phyloP scores from a whole-genome alignment of 2,797 vertebrate species.

The Lepilemur ruficaudatus region DNA sequence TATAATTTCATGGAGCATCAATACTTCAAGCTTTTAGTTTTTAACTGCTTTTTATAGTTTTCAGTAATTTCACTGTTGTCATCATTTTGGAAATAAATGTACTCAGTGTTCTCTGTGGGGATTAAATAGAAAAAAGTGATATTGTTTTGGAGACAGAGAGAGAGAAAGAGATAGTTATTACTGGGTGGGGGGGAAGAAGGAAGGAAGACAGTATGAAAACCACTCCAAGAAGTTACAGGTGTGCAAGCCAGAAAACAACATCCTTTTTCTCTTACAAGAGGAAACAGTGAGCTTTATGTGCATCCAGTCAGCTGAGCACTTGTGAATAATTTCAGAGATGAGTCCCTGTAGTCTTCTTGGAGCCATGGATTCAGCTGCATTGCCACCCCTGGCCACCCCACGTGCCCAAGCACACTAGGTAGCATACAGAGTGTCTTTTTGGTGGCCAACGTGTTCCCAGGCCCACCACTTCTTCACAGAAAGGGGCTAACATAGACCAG shows the following conservation, averaged over 20 bases:
- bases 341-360: background rate
- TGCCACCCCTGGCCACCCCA: too few species aligned
- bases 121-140: background rate
- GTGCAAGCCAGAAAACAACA: accelerated
- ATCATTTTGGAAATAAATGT: slow-evolving; percentile 19
- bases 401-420: accelerated
- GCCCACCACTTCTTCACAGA: background rate
- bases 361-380: background rate
- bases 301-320: background rate
- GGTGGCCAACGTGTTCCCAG: background rate
- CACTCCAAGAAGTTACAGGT: background rate
- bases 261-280: background rate
- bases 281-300: background rate
- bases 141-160: background rate
- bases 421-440: accelerated
- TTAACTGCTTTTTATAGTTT: slow-evolving; percentile 27
- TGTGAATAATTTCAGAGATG: background rate
- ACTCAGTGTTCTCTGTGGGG: background rate
- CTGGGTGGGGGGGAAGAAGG: background rate
- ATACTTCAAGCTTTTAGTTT: background rate
- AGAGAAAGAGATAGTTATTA: too few species aligned
- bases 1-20: background rate
- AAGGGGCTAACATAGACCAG: background rate
- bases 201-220: background rate
- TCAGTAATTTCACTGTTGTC: background rate